Conservation (phyloP, 2,888 invertebrate species). For the Troides aeacus region DNA sequence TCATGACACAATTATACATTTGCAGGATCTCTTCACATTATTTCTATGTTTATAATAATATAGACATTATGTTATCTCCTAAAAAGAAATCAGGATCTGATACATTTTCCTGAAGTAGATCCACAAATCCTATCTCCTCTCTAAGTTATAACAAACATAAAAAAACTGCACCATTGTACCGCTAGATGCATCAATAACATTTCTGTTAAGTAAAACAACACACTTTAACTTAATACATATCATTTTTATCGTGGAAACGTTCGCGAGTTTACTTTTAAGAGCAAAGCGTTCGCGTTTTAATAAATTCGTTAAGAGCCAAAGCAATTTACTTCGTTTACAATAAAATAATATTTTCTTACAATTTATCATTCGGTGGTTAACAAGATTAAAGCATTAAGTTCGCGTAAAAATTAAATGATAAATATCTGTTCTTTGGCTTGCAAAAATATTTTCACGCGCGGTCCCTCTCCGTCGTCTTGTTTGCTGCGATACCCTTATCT, state of each 20-base stretch:
- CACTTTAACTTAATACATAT: neutral
- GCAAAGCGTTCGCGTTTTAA: neutral
- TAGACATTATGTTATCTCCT: too few relatives aligned
- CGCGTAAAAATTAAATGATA: conserved; percentile 23
- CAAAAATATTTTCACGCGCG: conserved; percentile 27
- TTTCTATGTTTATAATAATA: too few relatives aligned
- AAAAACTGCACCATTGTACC: neutral
- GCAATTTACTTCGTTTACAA: conserved; percentile 1
- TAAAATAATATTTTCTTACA: conserved; percentile 13
- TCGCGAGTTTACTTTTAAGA: neutral
- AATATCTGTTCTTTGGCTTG: conserved; percentile 18
- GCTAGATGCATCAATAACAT: neutral
- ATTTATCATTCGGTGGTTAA: conserved; percentile 13
- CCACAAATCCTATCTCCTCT: too few relatives aligned
- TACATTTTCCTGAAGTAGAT: too few relatives aligned
- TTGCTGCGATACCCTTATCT: conserved; percentile 28
- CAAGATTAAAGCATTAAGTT: conserved; percentile 22
- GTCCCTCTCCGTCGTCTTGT: conserved; percentile 25
- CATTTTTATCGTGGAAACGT: neutral
- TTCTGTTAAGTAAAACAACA: neutral
- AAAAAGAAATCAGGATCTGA: too few relatives aligned
- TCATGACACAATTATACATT: too few relatives aligned
- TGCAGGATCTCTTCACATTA: too few relatives aligned
- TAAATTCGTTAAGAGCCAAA: conserved; percentile 3
- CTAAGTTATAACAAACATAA: neutral